phyloP scores from a whole-genome alignment of 2,113 vertebrate genomes.

The Thamnophis sirtalis region DNA sequence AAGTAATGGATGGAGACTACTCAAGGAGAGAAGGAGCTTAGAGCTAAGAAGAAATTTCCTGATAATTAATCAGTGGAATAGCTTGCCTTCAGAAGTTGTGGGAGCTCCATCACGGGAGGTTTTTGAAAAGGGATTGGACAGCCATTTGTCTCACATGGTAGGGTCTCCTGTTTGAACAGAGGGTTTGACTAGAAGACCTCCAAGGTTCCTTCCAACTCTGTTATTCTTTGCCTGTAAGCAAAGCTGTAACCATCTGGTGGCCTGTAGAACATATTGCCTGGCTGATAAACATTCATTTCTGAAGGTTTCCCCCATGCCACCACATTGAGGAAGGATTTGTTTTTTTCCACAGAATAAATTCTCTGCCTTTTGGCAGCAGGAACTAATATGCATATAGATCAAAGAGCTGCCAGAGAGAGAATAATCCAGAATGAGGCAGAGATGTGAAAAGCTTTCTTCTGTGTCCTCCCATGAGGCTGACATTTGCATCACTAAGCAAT shows the following conservation, averaged over 20 bases:
- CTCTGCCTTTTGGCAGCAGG: background rate
- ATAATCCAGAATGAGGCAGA: background rate
- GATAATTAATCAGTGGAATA: background rate
- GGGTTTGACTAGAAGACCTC: background rate
- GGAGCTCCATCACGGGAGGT: background rate
- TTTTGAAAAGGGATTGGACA: background rate
- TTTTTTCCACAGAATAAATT: background rate
- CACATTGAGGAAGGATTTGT: background rate
- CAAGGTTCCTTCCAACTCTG: background rate
- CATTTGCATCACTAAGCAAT: background rate
- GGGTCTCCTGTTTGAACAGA: background rate
- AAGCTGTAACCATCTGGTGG: background rate
- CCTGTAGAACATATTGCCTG: background rate
- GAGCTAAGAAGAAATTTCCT: background rate
- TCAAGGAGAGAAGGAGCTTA: background rate
- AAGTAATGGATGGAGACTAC: background rate
- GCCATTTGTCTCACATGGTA: background rate
- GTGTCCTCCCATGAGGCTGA: background rate
- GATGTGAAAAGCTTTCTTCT: background rate
- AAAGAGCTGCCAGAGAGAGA: background rate
- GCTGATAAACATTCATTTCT: background rate
- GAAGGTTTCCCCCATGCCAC: background rate
- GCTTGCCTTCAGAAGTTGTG: background rate
- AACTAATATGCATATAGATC: background rate
- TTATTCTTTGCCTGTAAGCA: background rate